phyloP scores from a whole-genome alignment of 37 sponge, comb jelly and placozoan species.

The Diacarnus erythraeanus region DNA sequence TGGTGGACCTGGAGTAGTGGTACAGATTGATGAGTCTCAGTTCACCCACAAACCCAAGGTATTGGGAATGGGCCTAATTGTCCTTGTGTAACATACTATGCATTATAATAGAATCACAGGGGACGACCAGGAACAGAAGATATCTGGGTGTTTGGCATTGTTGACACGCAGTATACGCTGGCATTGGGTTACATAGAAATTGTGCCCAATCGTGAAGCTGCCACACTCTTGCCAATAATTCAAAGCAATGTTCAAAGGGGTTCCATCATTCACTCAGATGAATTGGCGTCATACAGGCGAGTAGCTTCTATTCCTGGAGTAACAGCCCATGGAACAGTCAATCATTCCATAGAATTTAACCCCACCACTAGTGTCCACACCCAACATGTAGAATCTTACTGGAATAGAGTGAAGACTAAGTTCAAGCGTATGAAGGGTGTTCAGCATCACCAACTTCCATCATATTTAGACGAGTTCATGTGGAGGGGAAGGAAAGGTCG shows the following conservation, averaged over 20 bases:
- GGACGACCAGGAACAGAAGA: conserved; percentile 40
- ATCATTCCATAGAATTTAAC: conserved; percentile 62
- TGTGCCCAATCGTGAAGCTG: conserved; percentile 43
- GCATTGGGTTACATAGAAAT: conserved; percentile 70
- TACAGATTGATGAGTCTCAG: conserved; percentile 57
- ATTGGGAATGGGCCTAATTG: neutral
- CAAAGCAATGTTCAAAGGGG: conserved; percentile 44
- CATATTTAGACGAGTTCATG: conserved; percentile 77
- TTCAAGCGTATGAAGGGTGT: conserved; percentile 69
- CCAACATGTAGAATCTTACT: conserved; percentile 62
- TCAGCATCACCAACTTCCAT: conserved; percentile 35
- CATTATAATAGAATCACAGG: conserved; percentile 28
- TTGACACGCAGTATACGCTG: conserved; percentile 44
- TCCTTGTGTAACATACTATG: neutral
- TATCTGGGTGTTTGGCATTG: conserved; percentile 76
- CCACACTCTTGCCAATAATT: conserved; percentile 70
- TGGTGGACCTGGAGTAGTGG: conserved; percentile 47
- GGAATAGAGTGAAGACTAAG: conserved; percentile 58
- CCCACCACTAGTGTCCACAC: conserved; percentile 64
- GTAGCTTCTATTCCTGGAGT: conserved; percentile 40
- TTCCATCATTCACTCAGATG: conserved; percentile 52
- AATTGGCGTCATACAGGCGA: conserved; percentile 58
- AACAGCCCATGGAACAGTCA: conserved; percentile 41
- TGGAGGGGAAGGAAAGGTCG: conserved; percentile 54
- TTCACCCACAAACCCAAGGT: conserved; percentile 63